Conservation (phyloP, 2,113 vertebrate genomes). For the Gambusia affinis region DNA sequence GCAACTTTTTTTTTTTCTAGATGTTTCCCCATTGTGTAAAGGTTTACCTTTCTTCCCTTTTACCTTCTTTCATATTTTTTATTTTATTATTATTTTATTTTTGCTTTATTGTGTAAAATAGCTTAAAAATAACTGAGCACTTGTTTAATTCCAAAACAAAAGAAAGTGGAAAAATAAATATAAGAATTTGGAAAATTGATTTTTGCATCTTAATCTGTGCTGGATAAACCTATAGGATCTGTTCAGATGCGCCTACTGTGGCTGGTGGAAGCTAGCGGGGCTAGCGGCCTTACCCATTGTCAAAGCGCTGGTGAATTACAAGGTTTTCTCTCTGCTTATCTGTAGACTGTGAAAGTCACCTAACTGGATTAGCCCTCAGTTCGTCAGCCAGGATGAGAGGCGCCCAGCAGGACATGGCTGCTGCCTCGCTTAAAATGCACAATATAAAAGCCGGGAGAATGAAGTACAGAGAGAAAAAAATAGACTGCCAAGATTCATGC, state of each 20-base stretch:
- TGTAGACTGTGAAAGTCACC: conserved; percentile 80
- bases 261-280: conserved; percentile 24
- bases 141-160: no score
- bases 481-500: conserved; percentile 33
- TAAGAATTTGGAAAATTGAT: not conserved
- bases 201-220: conserved; percentile 24
- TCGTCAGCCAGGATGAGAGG: conserved; percentile 65
- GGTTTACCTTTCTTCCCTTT: not conserved
- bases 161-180: no score
- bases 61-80: not conserved
- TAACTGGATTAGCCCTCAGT: conserved; percentile 78
- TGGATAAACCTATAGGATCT: conserved; percentile 31
- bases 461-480: conserved; percentile 48
- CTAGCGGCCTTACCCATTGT: conserved; percentile 64
- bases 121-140: no score
- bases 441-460: conserved; percentile 20
- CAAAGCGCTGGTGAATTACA: conserved; percentile 68
- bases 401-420: conserved; percentile 61
- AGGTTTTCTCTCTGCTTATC: conserved; percentile 75
- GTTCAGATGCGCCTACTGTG: conserved; percentile 24
- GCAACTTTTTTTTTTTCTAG: not conserved
- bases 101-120: no score
- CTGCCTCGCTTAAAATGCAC: conserved; percentile 34
- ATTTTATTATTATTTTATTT: no score
- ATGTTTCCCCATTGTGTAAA: not conserved